These are phyloP conservation scores for Helicoverpa armigera DNA, from an alignment of 1,140 invertebrate genomes.

Conservation along the genomic window DNA sequence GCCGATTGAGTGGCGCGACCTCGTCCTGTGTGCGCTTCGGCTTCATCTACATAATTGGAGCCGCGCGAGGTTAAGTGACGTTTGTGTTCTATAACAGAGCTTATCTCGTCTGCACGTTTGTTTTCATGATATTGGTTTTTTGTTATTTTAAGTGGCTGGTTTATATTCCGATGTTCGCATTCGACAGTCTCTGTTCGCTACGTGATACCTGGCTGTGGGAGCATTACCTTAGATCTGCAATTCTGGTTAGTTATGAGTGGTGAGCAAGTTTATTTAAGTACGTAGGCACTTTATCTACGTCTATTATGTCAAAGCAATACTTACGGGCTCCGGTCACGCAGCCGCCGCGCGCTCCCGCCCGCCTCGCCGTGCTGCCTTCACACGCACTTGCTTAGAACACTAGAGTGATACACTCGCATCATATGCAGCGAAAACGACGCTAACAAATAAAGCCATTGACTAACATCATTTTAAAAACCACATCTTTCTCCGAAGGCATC, in stretches of 20 bases:
- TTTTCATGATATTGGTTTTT: conserved; percentile 15
- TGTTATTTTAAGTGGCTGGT: neutral
- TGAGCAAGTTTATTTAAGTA: conserved; percentile 27
- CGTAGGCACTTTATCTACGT: conserved; percentile 49
- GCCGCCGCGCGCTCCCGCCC: conserved; percentile 39
- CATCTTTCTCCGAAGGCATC: too few relatives aligned
- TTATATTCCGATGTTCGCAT: neutral
- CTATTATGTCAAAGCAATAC: conserved; percentile 63
- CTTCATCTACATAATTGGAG: conserved; percentile 37
- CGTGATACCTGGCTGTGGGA: neutral
- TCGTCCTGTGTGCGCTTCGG: neutral
- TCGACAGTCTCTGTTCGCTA: neutral
- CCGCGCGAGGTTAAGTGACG: neutral
- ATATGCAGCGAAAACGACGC: neutral
- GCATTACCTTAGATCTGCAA: conserved; percentile 1
- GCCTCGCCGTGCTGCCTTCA: conserved; percentile 26
- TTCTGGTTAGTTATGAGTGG: conserved; percentile 8
- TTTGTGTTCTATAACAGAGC: neutral
- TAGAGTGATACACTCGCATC: neutral
- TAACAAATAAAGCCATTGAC: neutral
- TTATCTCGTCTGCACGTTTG: conserved; percentile 19
- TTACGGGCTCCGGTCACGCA: conserved; percentile 62
- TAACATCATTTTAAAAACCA: too few relatives aligned
- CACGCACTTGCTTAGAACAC: neutral
- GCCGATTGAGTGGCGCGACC: conserved; percentile 23